phyloP scores from a whole-genome alignment of 2,888 invertebrate species.

The Tigriopus californicus region DNA sequence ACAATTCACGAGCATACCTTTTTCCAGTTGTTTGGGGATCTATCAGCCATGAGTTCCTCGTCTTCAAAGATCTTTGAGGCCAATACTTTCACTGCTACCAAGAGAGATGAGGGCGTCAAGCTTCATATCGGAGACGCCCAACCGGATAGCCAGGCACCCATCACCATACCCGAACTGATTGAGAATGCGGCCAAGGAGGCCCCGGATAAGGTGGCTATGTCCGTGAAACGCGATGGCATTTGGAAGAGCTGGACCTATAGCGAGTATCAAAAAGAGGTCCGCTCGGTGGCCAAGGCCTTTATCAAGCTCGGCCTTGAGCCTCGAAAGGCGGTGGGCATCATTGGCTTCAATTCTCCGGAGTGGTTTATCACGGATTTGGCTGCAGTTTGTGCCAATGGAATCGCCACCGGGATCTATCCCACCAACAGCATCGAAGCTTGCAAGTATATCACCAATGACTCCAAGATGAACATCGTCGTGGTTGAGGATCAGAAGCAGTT shows the following conservation, averaged over 20 bases:
- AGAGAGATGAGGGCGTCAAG: constrained; percentile 42
- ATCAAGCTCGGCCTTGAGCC: constrained; percentile 61
- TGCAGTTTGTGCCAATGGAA: constrained; percentile 65
- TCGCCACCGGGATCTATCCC: constrained; percentile 14
- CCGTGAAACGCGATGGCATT: constrained; percentile 35
- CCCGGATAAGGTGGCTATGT: constrained; percentile 46
- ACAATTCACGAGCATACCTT: too few species aligned
- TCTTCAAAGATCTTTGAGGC: too few species aligned
- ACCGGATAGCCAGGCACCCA: constrained; percentile 27
- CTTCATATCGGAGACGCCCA: constrained; percentile 29
- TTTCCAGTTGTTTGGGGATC: too few species aligned
- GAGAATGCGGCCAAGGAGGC: constrained; percentile 35
- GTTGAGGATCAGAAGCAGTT: constrained; percentile 6
- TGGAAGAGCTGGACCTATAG: constrained; percentile 29
- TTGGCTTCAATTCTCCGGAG: constrained; percentile 76
- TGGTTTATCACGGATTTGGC: constrained; percentile 74
- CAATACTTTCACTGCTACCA: constrained; percentile 34
- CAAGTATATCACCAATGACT: not conserved
- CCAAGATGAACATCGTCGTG: not conserved
- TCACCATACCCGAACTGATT: constrained; percentile 54
- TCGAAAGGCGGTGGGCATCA: constrained; percentile 59
- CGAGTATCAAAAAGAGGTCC: constrained; percentile 53
- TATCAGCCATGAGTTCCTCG: too few species aligned
- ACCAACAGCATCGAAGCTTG: not conserved
- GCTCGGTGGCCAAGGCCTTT: constrained; percentile 62